phyloP scores from a whole-genome alignment of 1,140 invertebrate species.

The Anadara kagoshimensis region DNA sequence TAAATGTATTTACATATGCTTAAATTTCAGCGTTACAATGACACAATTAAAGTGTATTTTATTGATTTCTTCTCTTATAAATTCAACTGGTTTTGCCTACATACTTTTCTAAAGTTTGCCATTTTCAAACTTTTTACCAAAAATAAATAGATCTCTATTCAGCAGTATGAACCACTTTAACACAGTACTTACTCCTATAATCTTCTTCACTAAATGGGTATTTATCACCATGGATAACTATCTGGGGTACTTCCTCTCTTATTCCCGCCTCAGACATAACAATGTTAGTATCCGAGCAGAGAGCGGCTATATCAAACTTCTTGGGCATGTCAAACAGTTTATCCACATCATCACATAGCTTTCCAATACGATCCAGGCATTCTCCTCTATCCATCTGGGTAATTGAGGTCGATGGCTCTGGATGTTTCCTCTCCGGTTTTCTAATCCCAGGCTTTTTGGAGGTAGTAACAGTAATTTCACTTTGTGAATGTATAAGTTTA shows the following conservation, averaged over 20 bases:
- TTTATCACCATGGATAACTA: no score
- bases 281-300: slow-evolving; percentile 43
- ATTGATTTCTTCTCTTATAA: no score
- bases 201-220: no score
- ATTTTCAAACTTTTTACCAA: no score
- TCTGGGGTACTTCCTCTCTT: slow-evolving; percentile 25
- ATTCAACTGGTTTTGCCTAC: no score
- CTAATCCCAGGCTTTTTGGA: neutral
- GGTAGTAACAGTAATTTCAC: neutral
- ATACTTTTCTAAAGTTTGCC: no score
- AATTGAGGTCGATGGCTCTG: neutral
- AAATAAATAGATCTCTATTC: no score
- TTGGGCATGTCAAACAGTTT: slow-evolving; percentile 53
- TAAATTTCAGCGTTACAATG: no score
- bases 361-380: slow-evolving; percentile 19
- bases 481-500: neutral
- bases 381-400: slow-evolving; percentile 12
- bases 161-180: no score
- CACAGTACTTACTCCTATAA: no score
- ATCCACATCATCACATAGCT: slow-evolving; percentile 53
- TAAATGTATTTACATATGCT: no score
- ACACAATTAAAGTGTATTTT: no score
- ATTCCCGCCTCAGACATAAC: slow-evolving; percentile 24
- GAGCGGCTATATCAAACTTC: slow-evolving; percentile 36
- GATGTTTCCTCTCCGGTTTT: neutral